Evolutionary conservation across 2,888 invertebrate species (phyloP), one percentile per base, ranked within the genome.

Genomic region (Phorcus lineatus): DNA sequence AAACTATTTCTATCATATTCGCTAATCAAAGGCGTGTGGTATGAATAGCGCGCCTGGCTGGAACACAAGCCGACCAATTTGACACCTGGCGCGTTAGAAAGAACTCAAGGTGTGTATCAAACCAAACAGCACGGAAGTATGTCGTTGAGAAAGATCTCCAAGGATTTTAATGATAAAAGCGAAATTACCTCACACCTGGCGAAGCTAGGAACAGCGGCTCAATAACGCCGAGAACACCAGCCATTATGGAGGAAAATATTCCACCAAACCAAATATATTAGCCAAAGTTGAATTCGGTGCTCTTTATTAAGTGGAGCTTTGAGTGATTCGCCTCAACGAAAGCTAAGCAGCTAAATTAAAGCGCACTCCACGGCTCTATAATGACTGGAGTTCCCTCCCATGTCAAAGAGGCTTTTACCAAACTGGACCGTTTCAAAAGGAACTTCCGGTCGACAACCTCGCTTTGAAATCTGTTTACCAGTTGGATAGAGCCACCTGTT

Each of bases 111-210:
- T 70, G 40, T 36, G 70, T 70, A 70, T 70, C 70, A 36, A 70
- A 36, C 70, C 19, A 36, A 31, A 70, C 40, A 70, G n/a, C 36
- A 36, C 70, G 70, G 70, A 70, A 36, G 70, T 70, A 24, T 70
- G 70, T 28, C 31, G 70, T 31, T 19, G 70, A 40, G 36, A 36
- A 36, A 36, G 70, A 70, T 36, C 70, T 70, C 40, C 70, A 70
- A 70, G 70, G 70, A 70, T 70, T 70, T 70, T 70, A 70, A 70
- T 70, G 70, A 70, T 70, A 70, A 70, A 70, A 70, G 40, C 31
- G 36, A 70, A 70, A 70, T 70, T 70, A 19, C 70, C 70, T 70
- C 70, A 70, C 70, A 70, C 70, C 70, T 70, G 70, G 70, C 36
- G 70, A 28, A n/a, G 19, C 16, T 24, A 70, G 36, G 70, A 16